phyloP scores from a whole-genome alignment of 1,140 invertebrate genomes.

The Spodoptera litura region DNA sequence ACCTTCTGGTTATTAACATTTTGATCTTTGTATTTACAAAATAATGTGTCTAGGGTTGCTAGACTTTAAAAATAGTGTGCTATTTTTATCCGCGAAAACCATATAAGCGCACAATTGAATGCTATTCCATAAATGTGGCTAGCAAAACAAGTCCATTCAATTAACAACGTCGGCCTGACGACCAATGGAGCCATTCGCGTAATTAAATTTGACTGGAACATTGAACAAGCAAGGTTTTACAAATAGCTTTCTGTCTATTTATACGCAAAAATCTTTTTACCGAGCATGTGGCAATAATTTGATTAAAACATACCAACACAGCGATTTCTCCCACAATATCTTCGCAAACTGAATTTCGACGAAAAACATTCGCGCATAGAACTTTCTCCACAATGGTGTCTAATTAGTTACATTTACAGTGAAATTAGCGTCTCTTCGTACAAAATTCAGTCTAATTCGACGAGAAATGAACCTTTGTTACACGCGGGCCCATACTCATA shows the following conservation, averaged over 20 bases:
- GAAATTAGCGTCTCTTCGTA: slow-evolving; percentile 50
- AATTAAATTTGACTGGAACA: slow-evolving; percentile 70
- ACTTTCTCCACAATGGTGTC: slow-evolving; percentile 45
- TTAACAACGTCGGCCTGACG: slow-evolving; percentile 65
- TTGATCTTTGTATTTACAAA: background rate
- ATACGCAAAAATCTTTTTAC: too few species aligned
- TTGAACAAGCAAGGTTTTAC: slow-evolving; percentile 19
- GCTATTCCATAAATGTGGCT: slow-evolving; percentile 65
- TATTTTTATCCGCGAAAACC: slow-evolving; percentile 18
- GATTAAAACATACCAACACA: slow-evolving; percentile 53
- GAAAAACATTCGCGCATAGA: slow-evolving; percentile 31
- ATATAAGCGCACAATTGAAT: slow-evolving; percentile 31
- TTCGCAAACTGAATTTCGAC: slow-evolving; percentile 26
- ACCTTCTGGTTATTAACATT: background rate
- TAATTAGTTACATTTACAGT: slow-evolving; percentile 51
- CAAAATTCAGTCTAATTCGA: slow-evolving; percentile 68
- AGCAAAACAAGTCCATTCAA: slow-evolving; percentile 75
- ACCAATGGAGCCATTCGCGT: slow-evolving; percentile 70
- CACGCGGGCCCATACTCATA: slow-evolving; percentile 71
- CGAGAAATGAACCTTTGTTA: slow-evolving; percentile 77
- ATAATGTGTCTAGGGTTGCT: background rate
- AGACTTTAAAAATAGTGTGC: background rate
- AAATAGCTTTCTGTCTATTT: slow-evolving; percentile 1
- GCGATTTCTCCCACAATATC: slow-evolving; percentile 45
- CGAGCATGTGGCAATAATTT: background rate